These are phyloP conservation scores for Acanthopagrus latus DNA, from an alignment of 2,797 vertebrate species.

Conservation along the genomic window DNA sequence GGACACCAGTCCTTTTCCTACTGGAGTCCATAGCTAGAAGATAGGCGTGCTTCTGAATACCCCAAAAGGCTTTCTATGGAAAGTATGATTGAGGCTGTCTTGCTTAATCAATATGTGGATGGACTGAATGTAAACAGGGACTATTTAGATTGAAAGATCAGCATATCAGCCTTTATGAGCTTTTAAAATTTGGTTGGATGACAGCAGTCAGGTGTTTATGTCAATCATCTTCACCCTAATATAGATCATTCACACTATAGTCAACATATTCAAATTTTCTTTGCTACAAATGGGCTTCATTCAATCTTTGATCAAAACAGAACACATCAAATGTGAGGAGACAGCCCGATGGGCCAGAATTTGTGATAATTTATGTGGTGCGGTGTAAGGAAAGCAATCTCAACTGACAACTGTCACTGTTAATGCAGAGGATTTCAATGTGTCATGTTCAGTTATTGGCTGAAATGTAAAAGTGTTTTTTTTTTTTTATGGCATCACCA, in stretches of 20 bases:
- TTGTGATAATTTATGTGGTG: background rate
- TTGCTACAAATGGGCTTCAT: background rate
- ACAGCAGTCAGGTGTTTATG: background rate
- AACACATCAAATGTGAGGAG: background rate
- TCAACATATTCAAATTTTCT: background rate
- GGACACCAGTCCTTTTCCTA: background rate
- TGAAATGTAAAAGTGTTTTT: constrained; percentile 18
- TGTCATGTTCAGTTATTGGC: constrained; percentile 26
- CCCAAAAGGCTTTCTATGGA: background rate
- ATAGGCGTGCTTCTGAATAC: background rate
- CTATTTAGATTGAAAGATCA: too few relatives aligned
- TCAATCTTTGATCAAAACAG: background rate
- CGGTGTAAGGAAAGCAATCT: background rate
- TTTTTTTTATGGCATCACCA: constrained; percentile 31
- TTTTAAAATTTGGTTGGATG: background rate
- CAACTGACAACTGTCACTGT: background rate
- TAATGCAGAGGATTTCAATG: constrained; percentile 1
- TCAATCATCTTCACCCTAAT: background rate
- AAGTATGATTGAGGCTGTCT: background rate
- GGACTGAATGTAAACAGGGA: background rate
- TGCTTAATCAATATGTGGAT: background rate
- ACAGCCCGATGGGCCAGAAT: background rate
- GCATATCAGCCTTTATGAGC: background rate
- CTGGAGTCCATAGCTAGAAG: background rate
- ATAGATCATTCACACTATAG: too few relatives aligned